Percentiles rank a stretch among this genome's conserved stretches.
phyloP scores from a whole-genome alignment of 1,140 invertebrate genomes.

The Leptinotarsa texana region DNA sequence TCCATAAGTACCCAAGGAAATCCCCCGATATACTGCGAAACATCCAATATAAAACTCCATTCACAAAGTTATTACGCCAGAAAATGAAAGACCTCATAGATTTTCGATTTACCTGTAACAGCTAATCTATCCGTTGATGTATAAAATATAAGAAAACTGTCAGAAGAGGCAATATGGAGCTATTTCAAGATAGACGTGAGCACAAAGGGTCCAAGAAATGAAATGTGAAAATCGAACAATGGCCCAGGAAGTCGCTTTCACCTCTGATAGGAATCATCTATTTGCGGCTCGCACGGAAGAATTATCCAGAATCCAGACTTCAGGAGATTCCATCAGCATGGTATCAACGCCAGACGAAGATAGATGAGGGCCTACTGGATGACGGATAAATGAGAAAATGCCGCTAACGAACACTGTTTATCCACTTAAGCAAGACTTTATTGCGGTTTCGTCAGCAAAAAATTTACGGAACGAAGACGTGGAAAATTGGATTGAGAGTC shows the following conservation, averaged over 20 bases:
- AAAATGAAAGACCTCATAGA: not conserved
- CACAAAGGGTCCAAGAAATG: constrained; percentile 25
- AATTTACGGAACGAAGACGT: not conserved
- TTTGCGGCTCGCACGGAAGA: constrained; percentile 7
- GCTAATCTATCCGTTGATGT: constrained; percentile 24
- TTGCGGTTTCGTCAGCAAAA: constrained; percentile 3
- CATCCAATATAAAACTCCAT: not conserved
- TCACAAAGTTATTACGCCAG: not conserved
- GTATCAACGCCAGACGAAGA: constrained; percentile 19
- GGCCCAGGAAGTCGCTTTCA: constrained; percentile 19
- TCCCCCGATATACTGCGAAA: too few relatives aligned
- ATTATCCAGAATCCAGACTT: not conserved
- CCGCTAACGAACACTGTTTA: constrained; percentile 22
- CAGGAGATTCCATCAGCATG: constrained; percentile 1
- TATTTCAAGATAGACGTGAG: constrained; percentile 16
- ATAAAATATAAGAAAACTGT: constrained; percentile 26
- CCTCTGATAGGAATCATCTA: constrained; percentile 20
- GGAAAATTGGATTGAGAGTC: not conserved
- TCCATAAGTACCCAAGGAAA: too few relatives aligned
- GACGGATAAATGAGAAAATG: constrained; percentile 23
- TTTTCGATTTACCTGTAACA: constrained; percentile 21
- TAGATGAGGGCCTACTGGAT: constrained; percentile 13
- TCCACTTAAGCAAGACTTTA: constrained; percentile 16
- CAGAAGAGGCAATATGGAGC: constrained; percentile 25
- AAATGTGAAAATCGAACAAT: constrained; percentile 30